Evolutionary conservation across 1,140 invertebrate species (phyloP).

Genomic region (Cherax quadricarinatus): DNA sequence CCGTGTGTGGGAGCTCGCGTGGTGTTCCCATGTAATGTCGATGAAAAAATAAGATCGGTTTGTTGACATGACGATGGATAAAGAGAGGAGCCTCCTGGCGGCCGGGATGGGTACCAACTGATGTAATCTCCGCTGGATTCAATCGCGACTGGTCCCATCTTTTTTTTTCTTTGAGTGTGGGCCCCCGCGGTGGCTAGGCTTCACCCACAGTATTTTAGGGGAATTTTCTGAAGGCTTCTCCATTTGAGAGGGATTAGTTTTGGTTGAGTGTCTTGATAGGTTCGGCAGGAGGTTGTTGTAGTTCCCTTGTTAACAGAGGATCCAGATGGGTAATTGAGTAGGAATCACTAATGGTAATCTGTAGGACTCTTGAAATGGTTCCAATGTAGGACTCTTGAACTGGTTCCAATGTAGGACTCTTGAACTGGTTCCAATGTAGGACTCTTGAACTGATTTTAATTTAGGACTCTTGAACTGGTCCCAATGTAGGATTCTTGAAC

Average conservation of each 20-base stretch:
- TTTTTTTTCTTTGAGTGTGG: background rate
- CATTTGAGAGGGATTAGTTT: background rate
- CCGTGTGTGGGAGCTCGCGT: too few species aligned
- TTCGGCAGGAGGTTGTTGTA: too few species aligned
- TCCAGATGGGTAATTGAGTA: too few species aligned
- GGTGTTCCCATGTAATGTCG: background rate
- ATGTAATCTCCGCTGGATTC: constrained; percentile 2
- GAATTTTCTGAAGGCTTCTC: background rate
- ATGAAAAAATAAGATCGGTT: background rate
- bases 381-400: too few species aligned
- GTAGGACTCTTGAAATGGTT: too few species aligned
- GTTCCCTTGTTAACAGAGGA: too few species aligned
- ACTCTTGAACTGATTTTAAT: too few species aligned
- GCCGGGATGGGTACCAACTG: background rate
- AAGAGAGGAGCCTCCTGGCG: background rate
- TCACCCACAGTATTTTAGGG: background rate
- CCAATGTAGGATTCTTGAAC: too few species aligned
- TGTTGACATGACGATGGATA: background rate
- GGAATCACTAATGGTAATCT: too few species aligned
- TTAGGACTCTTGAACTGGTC: too few species aligned
- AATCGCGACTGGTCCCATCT: background rate
- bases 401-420: too few species aligned
- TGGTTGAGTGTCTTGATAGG: background rate
- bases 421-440: too few species aligned
- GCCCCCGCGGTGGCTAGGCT: background rate